Conservation (phyloP, 2,888 invertebrate species). For the Belgica antarctica region DNA sequence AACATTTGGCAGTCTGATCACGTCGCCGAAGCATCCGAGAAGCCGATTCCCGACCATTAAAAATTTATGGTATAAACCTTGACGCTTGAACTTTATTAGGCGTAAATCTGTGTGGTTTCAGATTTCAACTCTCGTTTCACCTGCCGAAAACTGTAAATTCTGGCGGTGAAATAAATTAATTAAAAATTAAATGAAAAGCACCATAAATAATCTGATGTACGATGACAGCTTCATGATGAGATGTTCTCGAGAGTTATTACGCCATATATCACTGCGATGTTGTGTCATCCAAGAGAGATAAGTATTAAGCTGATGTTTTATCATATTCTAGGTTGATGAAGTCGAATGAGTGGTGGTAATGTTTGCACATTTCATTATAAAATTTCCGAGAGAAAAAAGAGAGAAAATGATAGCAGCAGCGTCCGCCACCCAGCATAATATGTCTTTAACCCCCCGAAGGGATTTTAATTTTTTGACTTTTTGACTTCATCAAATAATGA, state of each 20-base stretch:
- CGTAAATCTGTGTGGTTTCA: neutral
- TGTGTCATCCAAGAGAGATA: neutral
- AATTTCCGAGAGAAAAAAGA: too few relatives aligned
- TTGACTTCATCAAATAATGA: conserved; percentile 21
- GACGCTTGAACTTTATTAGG: neutral
- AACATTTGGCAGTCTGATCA: neutral
- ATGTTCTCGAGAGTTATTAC: neutral
- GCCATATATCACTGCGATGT: neutral
- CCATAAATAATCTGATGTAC: neutral
- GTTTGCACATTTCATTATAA: neutral
- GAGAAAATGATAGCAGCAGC: too few relatives aligned
- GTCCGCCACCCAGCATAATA: too few relatives aligned
- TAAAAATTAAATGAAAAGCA: neutral
- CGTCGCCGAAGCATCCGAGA: too few relatives aligned
- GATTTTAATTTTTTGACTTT: conserved; percentile 29
- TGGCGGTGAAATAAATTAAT: neutral
- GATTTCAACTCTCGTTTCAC: too few relatives aligned
- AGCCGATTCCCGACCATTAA: too few relatives aligned
- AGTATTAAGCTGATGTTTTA: neutral
- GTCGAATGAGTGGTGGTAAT: neutral
- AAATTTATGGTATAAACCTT: neutral
- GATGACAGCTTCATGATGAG: neutral
- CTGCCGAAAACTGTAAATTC: too few relatives aligned
- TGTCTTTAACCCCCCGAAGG: neutral
- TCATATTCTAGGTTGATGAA: neutral